Evolutionary conservation across 2,113 vertebrate genomes (phyloP).

Genomic region (Malurus cyaneus): DNA sequence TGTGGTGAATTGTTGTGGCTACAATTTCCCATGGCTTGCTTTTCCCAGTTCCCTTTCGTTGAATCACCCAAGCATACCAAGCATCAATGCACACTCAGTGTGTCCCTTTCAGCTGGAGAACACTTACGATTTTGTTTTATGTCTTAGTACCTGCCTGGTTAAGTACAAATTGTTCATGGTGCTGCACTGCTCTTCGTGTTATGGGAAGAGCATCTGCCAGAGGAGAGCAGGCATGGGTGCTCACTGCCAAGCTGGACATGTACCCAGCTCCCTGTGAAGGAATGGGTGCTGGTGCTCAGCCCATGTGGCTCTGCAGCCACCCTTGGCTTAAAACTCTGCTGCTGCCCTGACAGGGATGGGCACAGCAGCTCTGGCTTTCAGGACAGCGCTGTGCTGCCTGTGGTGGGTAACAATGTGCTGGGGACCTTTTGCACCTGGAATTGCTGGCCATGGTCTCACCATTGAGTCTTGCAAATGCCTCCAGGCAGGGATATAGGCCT

Average conservation of each 20-base stretch:
- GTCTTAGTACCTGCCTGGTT: not conserved
- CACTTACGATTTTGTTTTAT: not conserved
- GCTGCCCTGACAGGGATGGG: not conserved
- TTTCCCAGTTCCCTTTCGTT: not conserved
- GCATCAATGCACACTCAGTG: not conserved
- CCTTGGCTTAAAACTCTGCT: not conserved
- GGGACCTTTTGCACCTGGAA: not conserved
- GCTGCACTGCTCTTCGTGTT: fast-evolving
- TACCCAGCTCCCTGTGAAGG: not conserved
- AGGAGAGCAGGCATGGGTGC: not conserved
- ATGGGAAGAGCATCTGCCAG: not conserved
- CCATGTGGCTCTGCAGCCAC: fast-evolving
- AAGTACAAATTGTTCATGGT: not conserved
- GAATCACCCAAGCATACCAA: not conserved
- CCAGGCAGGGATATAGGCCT: not conserved
- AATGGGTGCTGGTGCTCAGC: not conserved
- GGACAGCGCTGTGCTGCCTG: not conserved
- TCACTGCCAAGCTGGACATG: not conserved
- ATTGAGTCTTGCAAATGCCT: not conserved
- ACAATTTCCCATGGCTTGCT: not conserved
- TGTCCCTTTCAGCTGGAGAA: not conserved
- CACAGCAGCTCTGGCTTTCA: not conserved
- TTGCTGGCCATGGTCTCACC: fast-evolving
- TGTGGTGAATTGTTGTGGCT: not conserved
- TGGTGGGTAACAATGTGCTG: fast-evolving